Evolutionary conservation across 2,797 vertebrate species (phyloP).

Genomic region (Parauchenoglanis punctatus): DNA sequence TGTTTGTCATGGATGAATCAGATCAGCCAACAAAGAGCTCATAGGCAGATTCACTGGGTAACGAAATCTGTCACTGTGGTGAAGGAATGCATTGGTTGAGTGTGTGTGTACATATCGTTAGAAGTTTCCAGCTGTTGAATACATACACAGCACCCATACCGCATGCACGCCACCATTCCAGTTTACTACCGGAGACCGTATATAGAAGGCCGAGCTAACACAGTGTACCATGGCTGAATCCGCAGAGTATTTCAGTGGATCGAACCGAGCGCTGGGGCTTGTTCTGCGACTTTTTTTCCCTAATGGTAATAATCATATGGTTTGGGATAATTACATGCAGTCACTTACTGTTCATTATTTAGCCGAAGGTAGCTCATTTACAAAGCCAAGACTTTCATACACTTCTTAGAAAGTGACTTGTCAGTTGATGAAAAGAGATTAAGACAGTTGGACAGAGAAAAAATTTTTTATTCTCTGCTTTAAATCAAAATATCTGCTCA

Average conservation of each 20-base stretch:
- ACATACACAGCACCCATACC: neutral
- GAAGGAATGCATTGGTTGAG: neutral
- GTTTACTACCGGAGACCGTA: neutral
- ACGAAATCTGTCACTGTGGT: neutral
- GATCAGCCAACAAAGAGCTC: neutral
- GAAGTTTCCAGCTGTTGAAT: neutral
- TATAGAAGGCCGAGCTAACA: neutral
- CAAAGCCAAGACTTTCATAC: neutral
- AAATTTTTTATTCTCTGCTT: neutral
- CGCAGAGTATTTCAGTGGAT: neutral
- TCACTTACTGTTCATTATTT: neutral
- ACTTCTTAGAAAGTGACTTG: neutral
- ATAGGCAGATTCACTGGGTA: neutral
- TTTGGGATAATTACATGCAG: neutral
- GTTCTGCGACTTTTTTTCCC: neutral
- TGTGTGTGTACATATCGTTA: neutral
- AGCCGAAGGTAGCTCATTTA: neutral
- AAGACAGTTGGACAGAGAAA: neutral
- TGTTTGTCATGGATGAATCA: neutral
- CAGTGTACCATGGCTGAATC: neutral
- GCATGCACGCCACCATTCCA: neutral
- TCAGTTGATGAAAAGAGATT: neutral
- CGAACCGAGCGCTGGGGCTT: neutral
- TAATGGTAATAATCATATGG: neutral
- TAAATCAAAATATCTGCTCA: neutral